Evolutionary conservation across 2,113 vertebrate species (phyloP), one percentile per base, ranked within the genome.

Genomic region (Apaloderma vittatum): DNA sequence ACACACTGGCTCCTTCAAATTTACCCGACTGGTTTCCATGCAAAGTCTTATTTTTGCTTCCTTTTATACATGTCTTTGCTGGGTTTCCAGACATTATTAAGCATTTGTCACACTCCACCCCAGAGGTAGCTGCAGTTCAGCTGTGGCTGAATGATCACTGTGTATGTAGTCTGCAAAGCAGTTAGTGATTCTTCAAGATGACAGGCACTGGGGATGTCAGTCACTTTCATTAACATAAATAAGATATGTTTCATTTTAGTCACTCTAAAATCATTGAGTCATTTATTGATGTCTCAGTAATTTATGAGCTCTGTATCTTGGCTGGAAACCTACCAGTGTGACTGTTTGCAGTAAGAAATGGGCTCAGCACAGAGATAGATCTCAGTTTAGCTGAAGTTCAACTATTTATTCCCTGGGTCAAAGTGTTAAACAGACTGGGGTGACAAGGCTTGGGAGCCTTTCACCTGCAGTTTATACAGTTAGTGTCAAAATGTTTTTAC

Each of bases 201-300:
- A 92, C 91, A 95, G 88, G 85, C 5, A 0, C 67, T 72, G 63
- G 67, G 81, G 32, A 83, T 95, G 95, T 96, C 91, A 96, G 86
- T 96, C 95, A 94, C 93, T 88, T 96, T 93, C 86, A 96, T 97
- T 97, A 97, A 89, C 94, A 97, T 95, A 97, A 96, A 96, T 95
- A 96, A 96, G 94, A 96, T 94, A 94, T 30, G 22, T 93, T 96
- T 97, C 86, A 84, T 96, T 95, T 93, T 94, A 97, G 86, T 88
- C 57, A 88, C 91, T 97, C 75, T 80, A 93, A 96, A 94, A 91
- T 86, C 93, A 95, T 94, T 94, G 95, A 97, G 88, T 98, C 92
- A 97, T 93, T 95, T 96, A 93, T 84, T 96, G 97, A 90, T 94
- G 88, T 80, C 87, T 94, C 34, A 51, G 90, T 96, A 94, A 94